Conservation (phyloP, 2,888 invertebrate species). For the Lottia gigantea region DNA sequence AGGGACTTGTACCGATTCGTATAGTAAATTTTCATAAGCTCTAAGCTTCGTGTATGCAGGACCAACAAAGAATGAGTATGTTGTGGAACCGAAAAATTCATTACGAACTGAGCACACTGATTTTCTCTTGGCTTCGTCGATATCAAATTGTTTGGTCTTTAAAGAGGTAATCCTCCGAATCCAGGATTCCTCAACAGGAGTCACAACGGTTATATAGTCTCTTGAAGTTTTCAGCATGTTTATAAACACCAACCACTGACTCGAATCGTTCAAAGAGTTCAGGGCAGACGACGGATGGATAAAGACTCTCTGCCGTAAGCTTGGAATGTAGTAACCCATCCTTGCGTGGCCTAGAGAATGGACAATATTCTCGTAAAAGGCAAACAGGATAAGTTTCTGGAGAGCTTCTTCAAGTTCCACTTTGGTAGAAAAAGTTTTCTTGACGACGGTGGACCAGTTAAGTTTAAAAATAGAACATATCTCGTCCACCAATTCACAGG, state of each 20-base stretch:
- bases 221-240: slow-evolving; percentile 49
- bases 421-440: slow-evolving; percentile 29
- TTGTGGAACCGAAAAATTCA: slow-evolving; percentile 38
- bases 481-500: slow-evolving; percentile 49
- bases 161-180: slow-evolving; percentile 33
- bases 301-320: slow-evolving; percentile 38
- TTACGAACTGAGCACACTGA: slow-evolving; percentile 31
- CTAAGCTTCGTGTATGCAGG: slow-evolving; percentile 39
- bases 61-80: slow-evolving; percentile 45
- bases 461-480: slow-evolving; percentile 38
- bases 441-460: slow-evolving; percentile 36
- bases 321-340: slow-evolving; percentile 49
- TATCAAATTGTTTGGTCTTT: slow-evolving; percentile 32
- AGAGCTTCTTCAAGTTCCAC: slow-evolving; percentile 31
- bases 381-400: slow-evolving; percentile 46
- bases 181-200: slow-evolving; percentile 46
- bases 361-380: slow-evolving; percentile 47
- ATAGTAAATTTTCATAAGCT: slow-evolving; percentile 34
- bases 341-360: slow-evolving; percentile 51
- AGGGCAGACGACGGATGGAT: slow-evolving; percentile 59
- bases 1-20: slow-evolving; percentile 27
- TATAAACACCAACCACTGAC: slow-evolving; percentile 55
- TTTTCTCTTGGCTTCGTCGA: slow-evolving; percentile 32
- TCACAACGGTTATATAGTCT: slow-evolving; percentile 53
- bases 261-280: slow-evolving; percentile 38